Base-by-base conservation (phyloP, 2,797 vertebrate species). In the Pipistrellus pipistrellus region DNA sequence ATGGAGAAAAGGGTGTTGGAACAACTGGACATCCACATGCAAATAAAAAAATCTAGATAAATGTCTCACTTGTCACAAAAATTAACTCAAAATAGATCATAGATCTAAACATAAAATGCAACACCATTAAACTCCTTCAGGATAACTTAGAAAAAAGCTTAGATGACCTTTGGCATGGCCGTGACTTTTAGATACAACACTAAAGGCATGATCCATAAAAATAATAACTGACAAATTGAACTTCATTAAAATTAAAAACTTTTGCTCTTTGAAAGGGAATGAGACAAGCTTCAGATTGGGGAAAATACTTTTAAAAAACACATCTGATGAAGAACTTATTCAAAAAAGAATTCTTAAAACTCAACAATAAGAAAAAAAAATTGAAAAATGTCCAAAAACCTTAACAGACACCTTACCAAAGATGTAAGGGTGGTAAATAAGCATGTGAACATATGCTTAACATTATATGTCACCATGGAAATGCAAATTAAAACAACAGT, bases 281-380 rank as follows among this genome's bases (percentile, higher is more conserved):
- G 69, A 75, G 57, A 73, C 38, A 66, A 92, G 32, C 44, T n/a
- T 44, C 27, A 73, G 21, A 73, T 4, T 23, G 2, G 35, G 27
- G 55, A 81, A 53, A 59, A 38, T 77, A 92, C 12, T 85, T 48
- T 11, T 30, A 35, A n/a, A 72, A 77, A 6, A 62, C 10, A 73
- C 55, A 75, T 66, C 46, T 73, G 30, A 87, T 66, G 46, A 46
- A 82, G 44, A 10, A 75, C 17, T 66, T 88, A 30, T 7, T 23
- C 46, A 35, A 82, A 82, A 87, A 62, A 64, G 21, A 72, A 55
- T 25, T 55, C 35, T 66, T 82, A 75, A 81, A 64, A 82, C 13
- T 73, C 23, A 93, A 66, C 30, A 88, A 55, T 27, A 73, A 93
- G 46, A 81, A 73, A 66, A 66, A 66, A 35, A 48, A 83, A 83